Evolutionary conservation across 2,888 invertebrate genomes (phyloP).

Genomic region (Microplitis manilae): DNA sequence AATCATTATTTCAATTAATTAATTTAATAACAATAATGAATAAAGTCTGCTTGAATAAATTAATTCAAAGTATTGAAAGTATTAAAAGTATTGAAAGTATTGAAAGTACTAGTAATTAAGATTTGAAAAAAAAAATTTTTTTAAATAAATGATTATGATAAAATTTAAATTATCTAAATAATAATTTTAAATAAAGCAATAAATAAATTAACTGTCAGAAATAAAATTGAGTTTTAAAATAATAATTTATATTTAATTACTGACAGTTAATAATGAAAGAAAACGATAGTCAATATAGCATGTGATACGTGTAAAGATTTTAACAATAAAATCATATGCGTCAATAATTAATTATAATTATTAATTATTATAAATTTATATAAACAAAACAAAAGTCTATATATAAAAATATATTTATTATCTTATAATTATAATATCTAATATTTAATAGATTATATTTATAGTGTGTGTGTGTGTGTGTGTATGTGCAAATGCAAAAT

Average conservation of each 20-base stretch:
- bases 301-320: slow-evolving; percentile 70
- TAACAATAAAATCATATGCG: slow-evolving; percentile 64
- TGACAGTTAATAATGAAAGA: slow-evolving; percentile 45
- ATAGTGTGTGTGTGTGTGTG: slow-evolving; percentile 20
- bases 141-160: not conserved
- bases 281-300: slow-evolving; percentile 71
- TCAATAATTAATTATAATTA: slow-evolving; percentile 48
- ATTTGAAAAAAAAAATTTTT: slow-evolving; percentile 14
- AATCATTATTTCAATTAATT: slow-evolving; percentile 16
- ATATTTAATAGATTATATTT: slow-evolving; percentile 49
- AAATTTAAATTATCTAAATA: not conserved
- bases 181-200: slow-evolving; percentile 7
- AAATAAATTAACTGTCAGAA: not conserved
- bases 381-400: slow-evolving; percentile 39
- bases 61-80: slow-evolving; percentile 35
- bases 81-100: too few species aligned
- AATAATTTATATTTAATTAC: slow-evolving; percentile 4
- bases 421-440: slow-evolving; percentile 11
- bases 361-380: slow-evolving; percentile 45
- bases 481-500: not conserved
- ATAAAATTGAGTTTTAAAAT: not conserved
- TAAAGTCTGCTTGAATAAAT: not conserved
- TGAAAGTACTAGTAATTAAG: slow-evolving; percentile 43
- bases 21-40: slow-evolving; percentile 13
- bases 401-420: slow-evolving; percentile 49